Percentiles rank a stretch among this genome's conserved stretches.
Conservation (phyloP, 1,140 invertebrate genomes). For the Arion vulgaris region DNA sequence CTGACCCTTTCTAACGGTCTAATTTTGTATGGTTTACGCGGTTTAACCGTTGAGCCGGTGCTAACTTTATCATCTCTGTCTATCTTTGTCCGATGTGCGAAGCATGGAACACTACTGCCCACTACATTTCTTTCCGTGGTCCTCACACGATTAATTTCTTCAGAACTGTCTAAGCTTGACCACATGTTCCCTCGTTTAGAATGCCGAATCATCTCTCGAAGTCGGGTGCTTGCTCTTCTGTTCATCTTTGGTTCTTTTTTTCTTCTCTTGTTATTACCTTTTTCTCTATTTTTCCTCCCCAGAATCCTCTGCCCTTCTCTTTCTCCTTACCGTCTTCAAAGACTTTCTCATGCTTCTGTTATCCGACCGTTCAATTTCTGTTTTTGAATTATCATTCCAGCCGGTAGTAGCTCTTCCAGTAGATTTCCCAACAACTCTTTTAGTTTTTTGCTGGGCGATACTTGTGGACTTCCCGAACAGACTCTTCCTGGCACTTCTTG, state of each 20-base stretch:
- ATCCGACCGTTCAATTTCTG: neutral
- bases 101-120: neutral
- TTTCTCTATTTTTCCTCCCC: neutral
- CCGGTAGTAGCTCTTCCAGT: neutral
- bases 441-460: conserved; percentile 3
- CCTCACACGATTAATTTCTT: neutral
- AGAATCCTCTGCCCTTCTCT: conserved; percentile 1
- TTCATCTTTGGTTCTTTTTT: conserved; percentile 8
- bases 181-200: neutral
- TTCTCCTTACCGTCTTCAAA: neutral
- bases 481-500: conserved; percentile 33
- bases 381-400: neutral
- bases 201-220: neutral
- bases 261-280: neutral
- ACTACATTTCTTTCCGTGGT: neutral
- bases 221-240: neutral
- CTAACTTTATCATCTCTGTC: neutral
- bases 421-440: conserved; percentile 11
- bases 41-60: neutral
- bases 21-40: conserved; percentile 31
- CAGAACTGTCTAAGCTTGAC: neutral
- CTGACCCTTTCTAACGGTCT: conserved; percentile 33
- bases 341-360: neutral
- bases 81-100: neutral
- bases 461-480: conserved; percentile 33